Evolutionary conservation across 2,797 vertebrate species (phyloP).

Genomic region (Gobionotothen gibberifrons): DNA sequence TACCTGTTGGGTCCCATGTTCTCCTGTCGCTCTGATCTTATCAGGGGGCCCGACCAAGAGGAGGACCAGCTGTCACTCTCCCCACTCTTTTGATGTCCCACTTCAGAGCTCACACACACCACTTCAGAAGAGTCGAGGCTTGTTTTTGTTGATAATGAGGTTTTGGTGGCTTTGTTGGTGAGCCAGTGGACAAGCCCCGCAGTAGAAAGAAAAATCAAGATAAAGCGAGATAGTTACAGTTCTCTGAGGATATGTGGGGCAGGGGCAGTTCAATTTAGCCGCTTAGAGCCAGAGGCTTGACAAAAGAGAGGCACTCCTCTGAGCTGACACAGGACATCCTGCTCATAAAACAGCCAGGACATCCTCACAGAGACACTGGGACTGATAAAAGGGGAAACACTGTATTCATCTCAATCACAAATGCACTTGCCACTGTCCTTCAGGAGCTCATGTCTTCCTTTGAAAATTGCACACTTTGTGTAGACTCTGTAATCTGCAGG

Average conservation of each 20-base stretch:
- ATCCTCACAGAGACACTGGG: constrained; percentile 59
- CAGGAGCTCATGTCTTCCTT: constrained; percentile 34
- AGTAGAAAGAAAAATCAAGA: constrained; percentile 40
- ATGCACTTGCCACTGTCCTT: constrained; percentile 22
- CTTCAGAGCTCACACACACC: constrained; percentile 56
- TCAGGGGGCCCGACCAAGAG: constrained; percentile 80
- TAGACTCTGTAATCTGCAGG: constrained; percentile 25
- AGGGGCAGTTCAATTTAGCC: constrained; percentile 49
- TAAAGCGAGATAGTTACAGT: constrained; percentile 63
- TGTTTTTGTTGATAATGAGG: constrained; percentile 71
- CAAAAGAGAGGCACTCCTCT: constrained; percentile 64
- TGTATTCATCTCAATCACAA: constrained; percentile 51
- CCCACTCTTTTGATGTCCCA: constrained; percentile 75
- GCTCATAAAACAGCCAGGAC: constrained; percentile 77
- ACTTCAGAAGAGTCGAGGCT: constrained; percentile 62
- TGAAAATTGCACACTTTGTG: constrained; percentile 33
- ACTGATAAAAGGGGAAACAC: constrained; percentile 66
- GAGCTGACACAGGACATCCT: constrained; percentile 75
- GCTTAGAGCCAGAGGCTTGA: constrained; percentile 66
- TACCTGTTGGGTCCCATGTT: constrained; percentile 75
- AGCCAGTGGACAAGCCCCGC: constrained; percentile 48
- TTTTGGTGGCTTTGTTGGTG: constrained; percentile 64
- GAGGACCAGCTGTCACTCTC: constrained; percentile 84
- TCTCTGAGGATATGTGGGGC: constrained; percentile 59
- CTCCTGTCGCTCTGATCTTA: constrained; percentile 82